A percentile compares a stretch with the other conserved stretches of the same genome.
Evolutionary conservation across 2,797 vertebrate species (phyloP).

Genomic region (Sebastes steindachneri): DNA sequence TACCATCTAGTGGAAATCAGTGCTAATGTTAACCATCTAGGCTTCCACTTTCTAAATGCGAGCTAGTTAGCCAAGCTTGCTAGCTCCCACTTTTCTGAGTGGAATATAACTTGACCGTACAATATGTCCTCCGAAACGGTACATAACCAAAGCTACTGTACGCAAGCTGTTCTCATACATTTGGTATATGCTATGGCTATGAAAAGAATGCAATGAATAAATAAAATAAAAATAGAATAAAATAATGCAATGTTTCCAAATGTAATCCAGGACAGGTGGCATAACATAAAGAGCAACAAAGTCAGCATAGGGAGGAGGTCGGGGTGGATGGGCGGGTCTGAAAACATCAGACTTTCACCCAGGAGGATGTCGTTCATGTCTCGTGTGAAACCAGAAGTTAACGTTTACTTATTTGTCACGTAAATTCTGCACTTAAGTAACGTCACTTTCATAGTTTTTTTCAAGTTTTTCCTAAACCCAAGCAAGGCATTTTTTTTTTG

Average conservation of each 20-base stretch:
- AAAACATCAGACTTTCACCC: too few species aligned
- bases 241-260: too few species aligned
- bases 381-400: too few species aligned
- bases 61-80: neutral
- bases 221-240: too few species aligned
- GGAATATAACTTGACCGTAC: neutral
- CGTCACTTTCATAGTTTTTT: neutral
- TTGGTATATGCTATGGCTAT: neutral
- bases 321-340: too few species aligned
- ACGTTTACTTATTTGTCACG: too few species aligned
- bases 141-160: neutral
- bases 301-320: too few species aligned
- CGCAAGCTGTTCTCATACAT: neutral
- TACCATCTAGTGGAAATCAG: neutral
- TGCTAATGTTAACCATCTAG: neutral
- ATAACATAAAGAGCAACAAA: too few species aligned
- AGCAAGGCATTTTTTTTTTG: fast-evolving
- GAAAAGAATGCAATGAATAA: neutral
- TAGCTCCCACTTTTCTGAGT: neutral
- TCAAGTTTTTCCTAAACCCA: too few species aligned
- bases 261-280: too few species aligned
- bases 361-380: too few species aligned
- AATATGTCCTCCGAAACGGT: neutral
- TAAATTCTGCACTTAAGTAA: too few species aligned
- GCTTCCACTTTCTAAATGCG: neutral